Conservation (phyloP, 1,140 invertebrate genomes). For the Nephila pilipes region DNA sequence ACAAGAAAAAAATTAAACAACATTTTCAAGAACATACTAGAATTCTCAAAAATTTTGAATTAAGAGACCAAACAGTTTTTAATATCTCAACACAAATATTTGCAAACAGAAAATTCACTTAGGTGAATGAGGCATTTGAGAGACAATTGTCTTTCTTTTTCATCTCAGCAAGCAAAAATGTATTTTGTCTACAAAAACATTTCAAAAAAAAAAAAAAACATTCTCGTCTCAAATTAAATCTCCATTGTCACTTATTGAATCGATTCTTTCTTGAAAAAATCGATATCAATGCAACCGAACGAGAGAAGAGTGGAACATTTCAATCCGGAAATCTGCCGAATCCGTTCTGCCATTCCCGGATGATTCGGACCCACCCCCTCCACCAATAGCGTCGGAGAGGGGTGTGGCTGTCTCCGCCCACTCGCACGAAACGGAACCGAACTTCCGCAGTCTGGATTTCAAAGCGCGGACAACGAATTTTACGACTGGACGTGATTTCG, state of each 20-base stretch:
- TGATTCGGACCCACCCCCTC: background rate
- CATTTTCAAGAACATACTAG: too few species aligned
- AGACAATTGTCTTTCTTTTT: too few species aligned
- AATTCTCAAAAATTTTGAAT: too few species aligned
- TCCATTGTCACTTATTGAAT: background rate
- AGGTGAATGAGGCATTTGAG: too few species aligned
- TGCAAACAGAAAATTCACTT: too few species aligned
- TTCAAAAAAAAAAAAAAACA: too few species aligned
- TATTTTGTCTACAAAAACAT: too few species aligned
- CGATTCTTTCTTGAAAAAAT: background rate
- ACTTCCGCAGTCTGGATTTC: background rate
- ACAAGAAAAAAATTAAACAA: too few species aligned
- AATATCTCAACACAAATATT: too few species aligned
- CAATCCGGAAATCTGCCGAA: background rate
- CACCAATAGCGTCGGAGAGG: background rate
- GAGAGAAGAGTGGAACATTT: background rate
- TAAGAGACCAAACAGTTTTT: too few species aligned
- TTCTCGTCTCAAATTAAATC: background rate
- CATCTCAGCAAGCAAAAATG: too few species aligned
- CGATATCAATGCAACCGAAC: background rate
- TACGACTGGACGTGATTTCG: slow-evolving; percentile 1
- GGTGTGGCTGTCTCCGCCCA: background rate
- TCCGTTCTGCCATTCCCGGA: background rate
- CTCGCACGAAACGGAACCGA: background rate
- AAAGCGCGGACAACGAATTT: background rate